Evolutionary conservation across 92 coral and sea anemone species (phyloP).

Genomic region (Nematostella vectensis): DNA sequence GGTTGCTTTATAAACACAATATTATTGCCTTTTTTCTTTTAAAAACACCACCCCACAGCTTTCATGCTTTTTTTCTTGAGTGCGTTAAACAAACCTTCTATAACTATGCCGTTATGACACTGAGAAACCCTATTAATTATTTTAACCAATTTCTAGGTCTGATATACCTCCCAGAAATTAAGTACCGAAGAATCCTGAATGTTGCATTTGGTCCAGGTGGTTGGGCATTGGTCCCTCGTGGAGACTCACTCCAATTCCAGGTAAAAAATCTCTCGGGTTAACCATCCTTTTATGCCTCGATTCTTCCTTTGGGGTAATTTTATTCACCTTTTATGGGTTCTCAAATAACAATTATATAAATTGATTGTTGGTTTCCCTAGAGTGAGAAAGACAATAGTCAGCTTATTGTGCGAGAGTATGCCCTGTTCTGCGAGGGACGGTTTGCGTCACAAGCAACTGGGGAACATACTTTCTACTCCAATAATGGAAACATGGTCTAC

Average conservation of each 20-base stretch:
- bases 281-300: too few relatives aligned
- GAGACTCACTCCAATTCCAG: constrained; percentile 99
- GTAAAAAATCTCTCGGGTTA: constrained; percentile 23
- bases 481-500: constrained; percentile 81
- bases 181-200: constrained; percentile 89
- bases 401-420: constrained; percentile 92
- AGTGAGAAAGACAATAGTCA: constrained; percentile 96
- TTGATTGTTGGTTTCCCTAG: too few relatives aligned
- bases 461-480: constrained; percentile 89
- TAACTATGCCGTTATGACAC: too few relatives aligned
- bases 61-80: too few relatives aligned
- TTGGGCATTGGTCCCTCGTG: constrained; percentile 97
- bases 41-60: too few relatives aligned
- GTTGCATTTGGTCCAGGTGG: constrained; percentile 98
- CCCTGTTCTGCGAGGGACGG: constrained; percentile 88
- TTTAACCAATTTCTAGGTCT: constrained; percentile 39
- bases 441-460: constrained; percentile 93
- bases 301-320: too few relatives aligned
- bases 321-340: too few relatives aligned
- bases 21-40: too few relatives aligned
- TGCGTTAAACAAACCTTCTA: too few relatives aligned
- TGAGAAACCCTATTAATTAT: too few relatives aligned
- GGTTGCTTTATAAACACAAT: too few relatives aligned
- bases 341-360: too few relatives aligned
- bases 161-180: constrained; percentile 88